Evolutionary conservation across 2,797 vertebrate genomes (phyloP).

Genomic region (Propithecus deckenii): DNA sequence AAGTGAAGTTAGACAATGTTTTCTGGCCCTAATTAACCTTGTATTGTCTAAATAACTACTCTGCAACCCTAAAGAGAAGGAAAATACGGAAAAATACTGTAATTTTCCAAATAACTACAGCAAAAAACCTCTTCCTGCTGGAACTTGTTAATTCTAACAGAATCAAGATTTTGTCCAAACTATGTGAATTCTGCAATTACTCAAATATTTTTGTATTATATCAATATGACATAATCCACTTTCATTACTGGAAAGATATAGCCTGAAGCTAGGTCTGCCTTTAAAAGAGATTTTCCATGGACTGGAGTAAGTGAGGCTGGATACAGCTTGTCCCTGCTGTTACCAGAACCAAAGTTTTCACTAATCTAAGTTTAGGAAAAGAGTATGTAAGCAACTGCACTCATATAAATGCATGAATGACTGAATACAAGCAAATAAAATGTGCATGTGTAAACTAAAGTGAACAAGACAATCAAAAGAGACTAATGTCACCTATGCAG

Average conservation of each 20-base stretch:
- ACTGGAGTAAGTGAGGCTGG: not conserved
- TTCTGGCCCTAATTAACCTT: not conserved
- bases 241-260: not conserved
- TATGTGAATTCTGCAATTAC: conserved; percentile 15
- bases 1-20: conserved; percentile 10
- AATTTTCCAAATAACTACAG: not conserved
- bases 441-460: not conserved
- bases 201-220: not conserved
- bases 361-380: not conserved
- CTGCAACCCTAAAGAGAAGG: not conserved
- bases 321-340: not conserved
- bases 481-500: not conserved
- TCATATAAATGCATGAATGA: not conserved
- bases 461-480: not conserved
- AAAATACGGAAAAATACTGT: conserved; percentile 7
- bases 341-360: not conserved
- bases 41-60: conserved; percentile 3
- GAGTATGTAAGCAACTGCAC: not conserved
- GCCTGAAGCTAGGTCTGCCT: not conserved
- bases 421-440: not conserved
- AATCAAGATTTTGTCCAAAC: conserved; percentile 44
- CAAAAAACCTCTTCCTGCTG: not conserved
- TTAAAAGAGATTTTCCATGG: not conserved
- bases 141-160: conserved; percentile 14
- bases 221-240: not conserved